Base-by-base conservation (phyloP, 2,888 invertebrate genomes). In the Papilio demoleus region DNA sequence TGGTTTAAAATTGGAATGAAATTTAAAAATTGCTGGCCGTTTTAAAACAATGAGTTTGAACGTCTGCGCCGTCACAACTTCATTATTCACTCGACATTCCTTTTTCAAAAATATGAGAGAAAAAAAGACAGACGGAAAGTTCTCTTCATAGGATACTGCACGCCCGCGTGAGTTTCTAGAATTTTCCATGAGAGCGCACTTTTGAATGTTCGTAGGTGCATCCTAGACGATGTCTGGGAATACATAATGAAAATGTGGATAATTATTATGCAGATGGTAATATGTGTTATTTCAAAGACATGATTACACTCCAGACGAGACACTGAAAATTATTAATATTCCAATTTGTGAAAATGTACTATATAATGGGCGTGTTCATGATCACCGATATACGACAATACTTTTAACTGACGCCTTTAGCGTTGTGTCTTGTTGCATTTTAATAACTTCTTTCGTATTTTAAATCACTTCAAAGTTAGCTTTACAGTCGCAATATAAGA, bases 151-250 rank as follows among this genome's bases (percentile, higher is more conserved):
- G 81, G 79, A 79, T 78, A 78, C 78, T 81, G 80, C 79, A 84
- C 78, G 81, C 80, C 74, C 75, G 83, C 80, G 77, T 76, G 85
- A 87, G 87, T 86, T 89, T 84, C 81, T 77, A 80, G 83, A 84
- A 85, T 87, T 87, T 88, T 86, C 87, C 88, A 76, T 73, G n/a
- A 81, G 87, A 86, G 81, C 81, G 87, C 81, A 81, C 78, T 74
- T 73, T 76, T 71, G 72, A 80, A 74, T 77, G 79, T 76, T 77
- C 76, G 79, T 73, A 75, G 76, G 74, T 76, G 76, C 77, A 79
- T 75, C 75, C 77, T 71, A 62, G 61, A 40, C 65, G 45, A 59
- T 67, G 65, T 62, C 70, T 68, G 70, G 65, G 70, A 68, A 71
- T 72, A 68, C 69, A 71, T 73, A 71, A 75, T 75, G 71, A 71